Percentiles rank a stretch among this genome's conserved stretches.
Conservation (phyloP, 2,888 invertebrate genomes). For the Branchinecta sandiegonensis region DNA sequence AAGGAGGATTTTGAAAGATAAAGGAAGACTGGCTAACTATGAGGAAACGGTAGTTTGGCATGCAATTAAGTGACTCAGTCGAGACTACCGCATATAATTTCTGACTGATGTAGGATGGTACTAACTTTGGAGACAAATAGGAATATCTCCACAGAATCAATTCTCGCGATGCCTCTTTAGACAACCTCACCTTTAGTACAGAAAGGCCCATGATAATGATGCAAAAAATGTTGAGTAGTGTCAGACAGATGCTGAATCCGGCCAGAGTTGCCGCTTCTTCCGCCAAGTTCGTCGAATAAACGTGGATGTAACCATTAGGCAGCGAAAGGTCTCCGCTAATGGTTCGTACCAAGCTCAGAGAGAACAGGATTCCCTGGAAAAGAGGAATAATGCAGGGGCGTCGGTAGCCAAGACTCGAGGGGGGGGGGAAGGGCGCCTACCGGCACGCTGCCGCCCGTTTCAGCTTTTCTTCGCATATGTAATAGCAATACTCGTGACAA, state of each 20-base stretch:
- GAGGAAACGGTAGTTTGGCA: too few species aligned
- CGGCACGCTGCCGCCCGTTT: not conserved
- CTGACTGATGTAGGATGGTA: too few species aligned
- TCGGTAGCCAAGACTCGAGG: not conserved
- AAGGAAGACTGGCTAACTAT: too few species aligned
- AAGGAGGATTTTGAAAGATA: too few species aligned
- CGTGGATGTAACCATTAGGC: not conserved
- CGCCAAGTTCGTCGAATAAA: not conserved
- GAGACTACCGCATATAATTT: too few species aligned
- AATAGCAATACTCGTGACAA: too few species aligned
- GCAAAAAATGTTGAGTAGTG: slow-evolving; percentile 65
- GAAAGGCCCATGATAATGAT: slow-evolving; percentile 65
- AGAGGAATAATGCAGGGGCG: not conserved
- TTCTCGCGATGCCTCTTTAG: too few species aligned
- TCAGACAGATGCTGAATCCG: slow-evolving; percentile 59
- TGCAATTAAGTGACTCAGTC: too few species aligned
- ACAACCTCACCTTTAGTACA: slow-evolving; percentile 48
- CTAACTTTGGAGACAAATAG: too few species aligned
- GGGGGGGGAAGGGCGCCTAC: slow-evolving; percentile 1
- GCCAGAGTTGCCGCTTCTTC: slow-evolving; percentile 59
- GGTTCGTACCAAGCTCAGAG: not conserved
- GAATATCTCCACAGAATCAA: too few species aligned
- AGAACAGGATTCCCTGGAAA: not conserved
- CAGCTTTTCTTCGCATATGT: too few species aligned
- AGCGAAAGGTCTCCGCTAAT: not conserved